These are phyloP conservation scores for Diplodus puntazzo DNA, from an alignment of 2,797 vertebrate genomes.

Conservation along the genomic window DNA sequence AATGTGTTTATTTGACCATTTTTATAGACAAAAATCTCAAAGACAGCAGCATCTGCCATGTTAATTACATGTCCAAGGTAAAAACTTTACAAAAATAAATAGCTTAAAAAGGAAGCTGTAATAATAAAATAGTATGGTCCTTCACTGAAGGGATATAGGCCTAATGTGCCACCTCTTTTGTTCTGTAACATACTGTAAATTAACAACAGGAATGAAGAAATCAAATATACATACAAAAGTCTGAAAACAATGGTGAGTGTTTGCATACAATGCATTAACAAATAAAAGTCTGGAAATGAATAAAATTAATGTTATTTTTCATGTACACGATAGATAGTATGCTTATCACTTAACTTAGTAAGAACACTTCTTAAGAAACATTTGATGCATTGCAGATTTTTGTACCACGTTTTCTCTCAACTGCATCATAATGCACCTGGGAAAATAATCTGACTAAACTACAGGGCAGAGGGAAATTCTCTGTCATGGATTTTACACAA, in stretches of 20 bases:
- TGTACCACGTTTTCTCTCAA: constrained; percentile 31
- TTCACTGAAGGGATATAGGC: constrained; percentile 92
- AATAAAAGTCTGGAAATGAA: constrained; percentile 64
- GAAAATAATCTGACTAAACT: constrained; percentile 24
- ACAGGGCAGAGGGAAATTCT: constrained; percentile 45
- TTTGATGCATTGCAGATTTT: constrained; percentile 44
- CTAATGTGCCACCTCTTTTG: constrained; percentile 78
- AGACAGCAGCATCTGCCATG: constrained; percentile 84
- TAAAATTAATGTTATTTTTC: constrained; percentile 55
- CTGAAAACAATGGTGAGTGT: constrained; percentile 63
- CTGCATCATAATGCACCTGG: constrained; percentile 27
- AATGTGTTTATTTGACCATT: constrained; percentile 81
- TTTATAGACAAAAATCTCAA: constrained; percentile 75
- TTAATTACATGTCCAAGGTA: constrained; percentile 76
- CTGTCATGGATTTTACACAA: constrained; percentile 43
- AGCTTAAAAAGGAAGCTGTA: constrained; percentile 90
- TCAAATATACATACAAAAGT: constrained; percentile 77
- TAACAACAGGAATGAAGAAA: constrained; percentile 84
- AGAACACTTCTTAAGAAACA: constrained; percentile 46
- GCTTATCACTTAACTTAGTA: constrained; percentile 50
- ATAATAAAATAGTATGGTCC: constrained; percentile 86
- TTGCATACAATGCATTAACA: constrained; percentile 66
- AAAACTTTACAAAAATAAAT: constrained; percentile 91
- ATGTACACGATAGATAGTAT: constrained; percentile 61
- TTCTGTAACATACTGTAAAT: constrained; percentile 82